Evolutionary conservation across 2,888 invertebrate species (phyloP), one percentile per base, ranked within the genome.

Genomic region (Gasteruption jaculator): DNA sequence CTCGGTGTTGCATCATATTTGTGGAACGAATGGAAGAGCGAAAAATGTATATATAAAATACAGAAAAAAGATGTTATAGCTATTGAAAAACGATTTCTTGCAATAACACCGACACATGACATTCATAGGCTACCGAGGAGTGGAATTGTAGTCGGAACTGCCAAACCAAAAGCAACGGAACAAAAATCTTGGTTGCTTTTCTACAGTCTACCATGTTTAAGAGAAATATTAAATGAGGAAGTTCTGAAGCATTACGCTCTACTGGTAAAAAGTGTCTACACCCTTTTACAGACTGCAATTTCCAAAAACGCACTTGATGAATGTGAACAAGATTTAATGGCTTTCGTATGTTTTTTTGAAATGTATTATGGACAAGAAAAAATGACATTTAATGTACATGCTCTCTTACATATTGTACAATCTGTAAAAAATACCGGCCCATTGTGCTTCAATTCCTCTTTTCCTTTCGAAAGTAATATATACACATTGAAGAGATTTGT

Each of bases 321-420:
- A 34, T 48, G 49, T 20, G 46, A 52, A 43, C 8, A 31, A 15
- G 40, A 52, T 32, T 33, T 49, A 10, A 20, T 45, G 5, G 16
- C 20, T 21, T 54, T 49, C 31, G 43, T 49, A 18, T 40, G 30
- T 6, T 22, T 38, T n/a, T 49, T 38, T 37, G 39, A 52, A 34
- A 26, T n/a, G 7, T 25, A 41, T n/a, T 54, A 49, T 24, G 42
- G 43, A 14, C 29, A 34, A 21, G 34, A 24, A 7, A 37, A 20
- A 15, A 50, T 50, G 38, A 54, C 53, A 11, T 54, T 42, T 26
- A 54, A 52, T 22, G 31, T 54, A 6, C 49, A 50, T 32, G 33
- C 31, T 12, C 10, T 54, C 7, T 15, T 49, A 8, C 49, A 54
- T 34, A n/a, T 43, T 12, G 22, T 38, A 5, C 29, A 50, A 20